Evolutionary conservation across 2,797 vertebrate genomes (phyloP).

Genomic region (Acanthurus lineatus): DNA sequence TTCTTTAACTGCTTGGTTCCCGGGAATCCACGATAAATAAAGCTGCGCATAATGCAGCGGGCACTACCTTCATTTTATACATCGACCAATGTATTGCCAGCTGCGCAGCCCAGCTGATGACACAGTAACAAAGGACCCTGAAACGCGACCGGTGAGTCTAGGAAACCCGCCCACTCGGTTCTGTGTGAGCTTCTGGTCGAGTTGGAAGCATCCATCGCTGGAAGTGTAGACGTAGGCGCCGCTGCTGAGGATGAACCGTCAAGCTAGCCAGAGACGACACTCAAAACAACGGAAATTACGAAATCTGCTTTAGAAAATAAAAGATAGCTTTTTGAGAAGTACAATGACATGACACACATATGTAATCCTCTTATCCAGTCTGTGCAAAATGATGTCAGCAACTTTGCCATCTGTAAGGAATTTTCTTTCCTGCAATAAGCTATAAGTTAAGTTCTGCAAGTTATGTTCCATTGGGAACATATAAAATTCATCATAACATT

Average conservation of each 20-base stretch:
- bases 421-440: neutral
- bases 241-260: conserved; percentile 40
- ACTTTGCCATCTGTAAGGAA: conserved; percentile 17
- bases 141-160: conserved; percentile 64
- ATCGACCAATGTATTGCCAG: neutral
- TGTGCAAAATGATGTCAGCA: conserved; percentile 26
- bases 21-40: neutral
- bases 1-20: conserved; percentile 7
- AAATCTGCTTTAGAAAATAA: conserved; percentile 40
- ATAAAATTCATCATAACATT: neutral
- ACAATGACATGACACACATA: neutral
- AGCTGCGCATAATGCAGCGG: conserved; percentile 11
- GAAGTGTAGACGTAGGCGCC: conserved; percentile 79
- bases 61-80: neutral
- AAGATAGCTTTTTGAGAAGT: neutral
- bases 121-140: conserved; percentile 48
- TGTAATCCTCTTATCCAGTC: conserved; percentile 23
- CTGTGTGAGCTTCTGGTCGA: conserved; percentile 65
- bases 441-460: neutral
- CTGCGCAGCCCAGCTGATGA: conserved; percentile 41
- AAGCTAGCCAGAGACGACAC: conserved; percentile 11
- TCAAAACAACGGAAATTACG: conserved; percentile 25
- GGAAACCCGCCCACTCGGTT: conserved; percentile 78
- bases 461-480: neutral
- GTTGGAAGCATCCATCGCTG: conserved; percentile 75